Conservation (phyloP, 2,888 invertebrate genomes). For the Salpingus planirostris region DNA sequence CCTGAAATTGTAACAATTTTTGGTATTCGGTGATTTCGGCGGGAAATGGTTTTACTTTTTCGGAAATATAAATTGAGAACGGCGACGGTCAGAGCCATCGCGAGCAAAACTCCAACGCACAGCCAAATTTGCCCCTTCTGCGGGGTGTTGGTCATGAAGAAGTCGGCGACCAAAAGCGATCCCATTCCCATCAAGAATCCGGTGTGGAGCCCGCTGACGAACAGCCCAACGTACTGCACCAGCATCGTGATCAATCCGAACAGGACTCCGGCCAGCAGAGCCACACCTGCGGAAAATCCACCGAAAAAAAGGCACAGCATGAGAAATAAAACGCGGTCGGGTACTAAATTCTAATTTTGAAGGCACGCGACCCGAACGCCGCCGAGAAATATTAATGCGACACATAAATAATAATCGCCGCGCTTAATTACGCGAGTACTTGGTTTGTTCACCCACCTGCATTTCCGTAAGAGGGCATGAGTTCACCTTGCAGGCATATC, state of each 20-base stretch:
- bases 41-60: slow-evolving; percentile 55
- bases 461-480: slow-evolving; percentile 69
- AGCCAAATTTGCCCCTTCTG: slow-evolving; percentile 52
- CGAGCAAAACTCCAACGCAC: slow-evolving; percentile 58
- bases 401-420: no score
- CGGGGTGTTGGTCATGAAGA: slow-evolving; percentile 48
- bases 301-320: neutral
- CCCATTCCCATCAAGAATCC: slow-evolving; percentile 57
- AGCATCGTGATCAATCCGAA: slow-evolving; percentile 75
- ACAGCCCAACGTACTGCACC: slow-evolving; percentile 73
- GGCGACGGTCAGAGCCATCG: slow-evolving; percentile 59
- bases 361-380: no score
- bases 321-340: neutral
- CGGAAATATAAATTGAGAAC: slow-evolving; percentile 66
- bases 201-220: slow-evolving; percentile 71
- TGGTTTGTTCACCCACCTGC: slow-evolving; percentile 44
- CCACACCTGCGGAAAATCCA: slow-evolving; percentile 59
- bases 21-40: slow-evolving; percentile 2
- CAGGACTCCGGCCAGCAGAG: slow-evolving; percentile 63
- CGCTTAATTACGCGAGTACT: no score
- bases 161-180: slow-evolving; percentile 51
- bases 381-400: no score
- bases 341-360: neutral
- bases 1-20: slow-evolving; percentile 36
- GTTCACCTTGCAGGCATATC: slow-evolving; percentile 70